A percentile compares a stretch with the other conserved stretches of the same genome.
Evolutionary conservation across 2,113 vertebrate genomes (phyloP).

Genomic region (sheep (Ovis aries)): DNA sequence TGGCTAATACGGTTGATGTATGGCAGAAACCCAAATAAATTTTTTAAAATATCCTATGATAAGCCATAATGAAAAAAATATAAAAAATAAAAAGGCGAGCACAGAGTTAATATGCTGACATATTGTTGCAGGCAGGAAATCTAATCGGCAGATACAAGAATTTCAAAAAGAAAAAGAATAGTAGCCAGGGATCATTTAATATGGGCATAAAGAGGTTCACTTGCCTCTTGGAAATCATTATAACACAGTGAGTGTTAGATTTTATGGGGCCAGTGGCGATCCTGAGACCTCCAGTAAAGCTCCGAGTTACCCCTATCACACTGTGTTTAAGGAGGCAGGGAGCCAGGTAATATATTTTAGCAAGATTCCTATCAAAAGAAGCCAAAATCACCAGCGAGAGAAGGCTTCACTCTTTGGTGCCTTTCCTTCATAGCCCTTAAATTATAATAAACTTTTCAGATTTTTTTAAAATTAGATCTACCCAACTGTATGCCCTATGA

Average conservation of each 20-base stretch:
- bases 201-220: slow-evolving; percentile 6
- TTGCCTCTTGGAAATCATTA: slow-evolving; percentile 14
- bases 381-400: neutral
- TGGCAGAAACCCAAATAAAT: neutral
- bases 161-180: slow-evolving; percentile 1
- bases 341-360: neutral
- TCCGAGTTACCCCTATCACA: neutral
- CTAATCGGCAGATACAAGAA: slow-evolving; percentile 13
- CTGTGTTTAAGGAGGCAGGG: neutral
- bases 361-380: neutral
- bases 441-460: neutral
- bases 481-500: neutral
- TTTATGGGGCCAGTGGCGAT: neutral
- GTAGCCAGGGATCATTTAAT: slow-evolving; percentile 27
- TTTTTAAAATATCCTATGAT: neutral
- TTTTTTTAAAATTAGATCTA: neutral
- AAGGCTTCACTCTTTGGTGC: neutral
- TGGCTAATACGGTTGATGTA: neutral
- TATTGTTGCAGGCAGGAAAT: neutral
- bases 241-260: neutral
- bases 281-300: neutral
- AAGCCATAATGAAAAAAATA: neutral
- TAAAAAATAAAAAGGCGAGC: neutral
- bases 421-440: neutral
- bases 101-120: neutral